These are phyloP conservation scores for Delia radicum DNA, from an alignment of 1,140 invertebrate genomes.

Conservation along the genomic window DNA sequence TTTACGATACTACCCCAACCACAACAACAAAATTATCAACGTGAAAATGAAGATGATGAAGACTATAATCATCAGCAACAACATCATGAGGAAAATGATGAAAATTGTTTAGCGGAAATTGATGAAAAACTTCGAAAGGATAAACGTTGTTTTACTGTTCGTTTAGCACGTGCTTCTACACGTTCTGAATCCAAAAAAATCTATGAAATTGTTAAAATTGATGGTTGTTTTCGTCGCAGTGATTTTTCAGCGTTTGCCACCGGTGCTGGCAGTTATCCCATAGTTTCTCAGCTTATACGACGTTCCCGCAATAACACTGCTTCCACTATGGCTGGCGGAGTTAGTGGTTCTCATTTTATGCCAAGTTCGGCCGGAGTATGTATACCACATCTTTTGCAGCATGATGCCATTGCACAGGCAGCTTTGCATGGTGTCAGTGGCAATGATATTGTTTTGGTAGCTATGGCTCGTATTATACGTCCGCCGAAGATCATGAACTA, in stretches of 20 bases:
- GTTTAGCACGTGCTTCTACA: conserved; percentile 63
- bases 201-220: conserved; percentile 66
- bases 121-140: conserved; percentile 49
- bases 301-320: conserved; percentile 51
- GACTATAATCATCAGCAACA: neutral
- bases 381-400: conserved; percentile 39
- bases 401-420: conserved; percentile 52
- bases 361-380: conserved; percentile 36
- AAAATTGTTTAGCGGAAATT: conserved; percentile 49
- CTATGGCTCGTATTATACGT: conserved; percentile 65
- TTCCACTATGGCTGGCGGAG: neutral
- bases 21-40: no score
- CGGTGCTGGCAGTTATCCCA: conserved; percentile 48
- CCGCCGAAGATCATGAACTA: conserved; percentile 68
- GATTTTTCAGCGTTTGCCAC: conserved; percentile 55
- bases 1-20: conserved; percentile 30
- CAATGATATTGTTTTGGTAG: conserved; percentile 67
- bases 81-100: conserved; percentile 30
- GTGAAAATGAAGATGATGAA: no score
- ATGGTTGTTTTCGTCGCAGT: conserved; percentile 59
- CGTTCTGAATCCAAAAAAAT: conserved; percentile 64
- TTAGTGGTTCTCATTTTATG: conserved; percentile 31
- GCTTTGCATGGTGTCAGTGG: conserved; percentile 57
- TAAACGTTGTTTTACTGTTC: conserved; percentile 57
- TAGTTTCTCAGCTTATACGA: conserved; percentile 58